phyloP scores from a whole-genome alignment of 2,113 vertebrate species.

The Oxygymnocypris stewartii region DNA sequence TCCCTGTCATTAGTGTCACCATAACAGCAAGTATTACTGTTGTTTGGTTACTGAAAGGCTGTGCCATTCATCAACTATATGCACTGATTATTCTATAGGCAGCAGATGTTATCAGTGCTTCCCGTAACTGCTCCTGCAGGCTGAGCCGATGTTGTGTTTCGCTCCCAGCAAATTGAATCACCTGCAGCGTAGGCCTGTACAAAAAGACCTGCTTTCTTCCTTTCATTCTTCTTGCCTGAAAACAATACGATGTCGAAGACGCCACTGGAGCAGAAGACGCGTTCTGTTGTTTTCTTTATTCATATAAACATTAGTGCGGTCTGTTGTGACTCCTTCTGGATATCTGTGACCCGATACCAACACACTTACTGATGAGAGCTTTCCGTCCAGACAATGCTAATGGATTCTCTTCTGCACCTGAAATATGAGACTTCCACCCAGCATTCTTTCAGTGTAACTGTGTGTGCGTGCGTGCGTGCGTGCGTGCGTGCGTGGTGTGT shows the following conservation, averaged over 20 bases:
- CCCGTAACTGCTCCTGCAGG: conserved; percentile 2
- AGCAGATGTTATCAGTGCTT: conserved; percentile 22
- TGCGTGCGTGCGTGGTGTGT: too few species aligned
- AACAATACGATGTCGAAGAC: background rate
- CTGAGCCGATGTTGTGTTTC: background rate
- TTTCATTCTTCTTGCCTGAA: conserved; percentile 9
- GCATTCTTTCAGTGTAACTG: background rate
- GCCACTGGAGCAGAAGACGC: background rate
- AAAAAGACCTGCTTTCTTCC: conserved; percentile 5
- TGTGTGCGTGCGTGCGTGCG: too few species aligned
- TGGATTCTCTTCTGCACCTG: conserved; percentile 3
- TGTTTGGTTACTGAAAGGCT: conserved; percentile 21
- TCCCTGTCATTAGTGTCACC: conserved; percentile 2
- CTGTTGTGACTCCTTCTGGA: background rate
- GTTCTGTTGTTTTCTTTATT: background rate
- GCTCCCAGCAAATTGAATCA: conserved; percentile 21
- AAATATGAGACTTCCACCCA: conserved; percentile 17
- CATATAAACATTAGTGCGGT: background rate
- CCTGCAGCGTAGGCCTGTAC: conserved; percentile 6
- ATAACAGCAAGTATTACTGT: background rate
- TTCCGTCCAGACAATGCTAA: conserved; percentile 19
- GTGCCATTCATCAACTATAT: conserved; percentile 32
- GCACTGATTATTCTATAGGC: conserved; percentile 23
- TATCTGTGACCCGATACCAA: background rate
- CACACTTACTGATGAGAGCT: background rate